Evolutionary conservation across 2,888 invertebrate genomes (phyloP), one percentile per base, ranked within the genome.

Genomic region (Sinelater perroti): DNA sequence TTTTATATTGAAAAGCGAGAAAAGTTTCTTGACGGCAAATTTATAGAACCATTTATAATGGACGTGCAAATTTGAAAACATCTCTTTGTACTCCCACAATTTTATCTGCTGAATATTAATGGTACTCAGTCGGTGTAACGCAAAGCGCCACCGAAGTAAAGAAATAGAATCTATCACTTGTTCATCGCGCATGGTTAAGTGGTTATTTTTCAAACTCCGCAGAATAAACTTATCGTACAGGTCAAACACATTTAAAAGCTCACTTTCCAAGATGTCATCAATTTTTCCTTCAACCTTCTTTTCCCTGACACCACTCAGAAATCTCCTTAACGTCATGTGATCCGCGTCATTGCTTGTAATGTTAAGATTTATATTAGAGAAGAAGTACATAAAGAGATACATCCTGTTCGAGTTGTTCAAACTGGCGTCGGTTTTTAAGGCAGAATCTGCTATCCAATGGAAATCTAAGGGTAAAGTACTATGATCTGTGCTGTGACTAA

Each of bases 21-120:
- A 28, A 2, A 78, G 36, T 30, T 66, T 72, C 20, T 72, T 70
- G 1, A 87, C 69, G 16, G 86, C 76, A 75, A 85, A 81, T 71
- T 91, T 91, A 11, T 82, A 76, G 26, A 91, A 72, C 91, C 91
- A 92, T 74, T 86, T 88, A 67, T 85, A 88, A 71, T 91, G 90
- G 7, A 90, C 79, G 62, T 84, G 80, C 0, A 91, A 70, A 45
- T 85, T 79, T n/a, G 85, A 83, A 31, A 85, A 75, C 1, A 86
- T 77, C 57, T 85, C 83, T 44, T 84, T 63, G 16, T 65, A 63
- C 13, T 72, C 54, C 10, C 47, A 31, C 3, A 55, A n/a, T 2
- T 59, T 65, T 7, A 67, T 49, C 20, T 68, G 64, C 17, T 64
- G 66, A 5, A 71, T 60, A 35, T 68, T 64, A 7, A 60, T 50